Evolutionary conservation across 2,888 invertebrate genomes (phyloP), one percentile per base, ranked within the genome.

Genomic region (Ectemnius lituratus): DNA sequence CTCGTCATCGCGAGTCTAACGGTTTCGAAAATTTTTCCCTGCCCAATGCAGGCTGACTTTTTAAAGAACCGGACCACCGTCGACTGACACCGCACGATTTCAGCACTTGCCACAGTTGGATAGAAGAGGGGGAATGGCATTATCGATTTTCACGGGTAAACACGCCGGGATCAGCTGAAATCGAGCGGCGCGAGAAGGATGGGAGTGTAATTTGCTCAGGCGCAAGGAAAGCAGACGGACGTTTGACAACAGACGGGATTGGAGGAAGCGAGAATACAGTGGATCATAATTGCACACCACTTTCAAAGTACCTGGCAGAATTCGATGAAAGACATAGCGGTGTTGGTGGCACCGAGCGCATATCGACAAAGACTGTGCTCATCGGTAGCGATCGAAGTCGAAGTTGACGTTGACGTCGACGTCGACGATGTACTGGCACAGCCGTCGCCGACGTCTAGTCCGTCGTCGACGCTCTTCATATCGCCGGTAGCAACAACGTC

Each of bases 271-370:
- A 3, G 23, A 0, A 3, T 58, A 61, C 62, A 27, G 37, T 46
- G 27, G 47, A 52, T 20, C 23, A 63, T 46, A 49, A 67, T 4
- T 3, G 23, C 62, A 64, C 68, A 75, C 67, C 14, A 20, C 37
- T 66, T 18, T 20, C 20, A 63, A 70, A 47, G 62, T 88, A 90
- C 90, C 90, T 90, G 90, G 69, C 88, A 90, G 76, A 90, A 85
- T 72, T 90, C 89, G 83, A 90, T 85, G 85, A 90, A 89, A 79
- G 90, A 88, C 88, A 89, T 89, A 75, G 85, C 88, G 78, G 84
- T 85, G 78, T 83, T 86, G 74, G 86, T 86, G 68, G 86, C 84
- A 73, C 85, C 86, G 77, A 86, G 83, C 80, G 87, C 89, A 87
- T 90, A 90, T 84, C 89, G 88, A 78, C 90, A 90, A 63, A 89